Evolutionary conservation across 2,113 vertebrate species (phyloP).

Genomic region (Tyrannus savana): DNA sequence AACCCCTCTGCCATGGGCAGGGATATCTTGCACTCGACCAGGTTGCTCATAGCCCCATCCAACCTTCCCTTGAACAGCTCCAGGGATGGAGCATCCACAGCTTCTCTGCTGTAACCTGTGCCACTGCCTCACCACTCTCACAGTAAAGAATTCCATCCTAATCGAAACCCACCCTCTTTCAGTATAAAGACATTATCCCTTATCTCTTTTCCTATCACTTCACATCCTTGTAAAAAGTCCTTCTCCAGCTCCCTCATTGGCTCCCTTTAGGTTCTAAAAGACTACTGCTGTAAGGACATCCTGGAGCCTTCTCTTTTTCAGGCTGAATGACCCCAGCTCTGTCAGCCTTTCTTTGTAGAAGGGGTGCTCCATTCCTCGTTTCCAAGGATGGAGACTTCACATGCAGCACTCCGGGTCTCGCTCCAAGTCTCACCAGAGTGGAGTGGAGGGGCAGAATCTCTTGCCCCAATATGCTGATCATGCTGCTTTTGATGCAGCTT

Average conservation of each 20-base stretch:
- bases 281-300: background rate
- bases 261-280: background rate
- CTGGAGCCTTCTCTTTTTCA: background rate
- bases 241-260: background rate
- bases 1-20: background rate
- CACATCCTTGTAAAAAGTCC: background rate
- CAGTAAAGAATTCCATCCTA: background rate
- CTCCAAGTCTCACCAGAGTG: accelerated
- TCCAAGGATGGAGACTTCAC: too few relatives aligned
- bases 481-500: background rate
- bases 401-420: background rate
- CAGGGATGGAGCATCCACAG: background rate
- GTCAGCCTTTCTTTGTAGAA: background rate
- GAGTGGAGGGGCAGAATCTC: background rate
- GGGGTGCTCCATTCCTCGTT: background rate
- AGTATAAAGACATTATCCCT: background rate
- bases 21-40: too few relatives aligned
- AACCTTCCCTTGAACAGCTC: background rate
- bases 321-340: background rate
- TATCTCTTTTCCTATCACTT: too few relatives aligned
- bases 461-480: background rate
- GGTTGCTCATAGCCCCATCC: background rate
- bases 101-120: background rate
- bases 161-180: background rate
- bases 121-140: background rate